Percentiles rank a stretch among this genome's conserved stretches.
Conservation (phyloP, 2,888 invertebrate genomes). For the Lacanobia wlatinum region DNA sequence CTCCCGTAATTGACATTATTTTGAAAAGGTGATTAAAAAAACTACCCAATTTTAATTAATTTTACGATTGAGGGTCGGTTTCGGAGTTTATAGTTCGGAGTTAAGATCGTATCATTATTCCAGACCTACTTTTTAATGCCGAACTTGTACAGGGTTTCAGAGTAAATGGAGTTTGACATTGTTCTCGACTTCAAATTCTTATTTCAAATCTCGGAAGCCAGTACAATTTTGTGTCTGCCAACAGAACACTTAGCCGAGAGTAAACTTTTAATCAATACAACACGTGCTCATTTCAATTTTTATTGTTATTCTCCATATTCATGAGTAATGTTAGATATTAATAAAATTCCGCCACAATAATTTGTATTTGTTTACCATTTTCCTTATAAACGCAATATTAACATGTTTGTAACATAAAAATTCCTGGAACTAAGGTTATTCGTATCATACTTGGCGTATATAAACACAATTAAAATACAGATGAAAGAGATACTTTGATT, state of each 20-base stretch:
- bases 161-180: not conserved
- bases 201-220: not conserved
- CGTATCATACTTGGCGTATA: not conserved
- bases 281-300: not conserved
- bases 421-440: conserved; percentile 11
- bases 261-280: too few species aligned
- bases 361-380: conserved; percentile 29
- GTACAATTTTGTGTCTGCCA: too few species aligned
- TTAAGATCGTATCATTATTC: not conserved
- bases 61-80: not conserved
- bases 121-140: not conserved
- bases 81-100: not conserved
- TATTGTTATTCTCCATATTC: conserved; percentile 25
- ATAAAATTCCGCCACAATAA: conserved; percentile 1
- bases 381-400: conserved; percentile 43
- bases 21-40: not conserved
- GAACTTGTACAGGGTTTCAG: not conserved
- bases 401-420: conserved; percentile 9
- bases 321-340: conserved; percentile 15
- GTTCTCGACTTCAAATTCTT: not conserved
- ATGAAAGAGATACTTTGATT: conserved; percentile 14
- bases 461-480: not conserved
- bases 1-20: not conserved
- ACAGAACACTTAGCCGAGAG: not conserved
- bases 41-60: not conserved